Conservation (phyloP, 1,140 invertebrate genomes). For the Hyposmocoma kahamanoa region DNA sequence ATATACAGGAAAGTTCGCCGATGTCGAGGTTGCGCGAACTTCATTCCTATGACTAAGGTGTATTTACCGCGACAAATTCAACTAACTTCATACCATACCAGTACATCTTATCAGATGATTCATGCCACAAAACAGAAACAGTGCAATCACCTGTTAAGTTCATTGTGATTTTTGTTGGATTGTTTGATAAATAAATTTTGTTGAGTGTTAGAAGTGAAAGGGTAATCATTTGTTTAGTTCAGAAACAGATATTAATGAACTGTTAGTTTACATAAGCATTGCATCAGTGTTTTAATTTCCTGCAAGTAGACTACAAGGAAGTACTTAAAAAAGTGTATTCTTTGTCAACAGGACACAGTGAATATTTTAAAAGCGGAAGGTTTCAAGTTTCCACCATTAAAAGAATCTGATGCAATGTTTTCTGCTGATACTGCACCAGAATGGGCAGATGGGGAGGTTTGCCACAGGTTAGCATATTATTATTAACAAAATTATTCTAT, state of each 20-base stretch:
- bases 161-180: background rate
- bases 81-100: background rate
- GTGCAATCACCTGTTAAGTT: background rate
- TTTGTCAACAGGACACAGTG: constrained; percentile 86
- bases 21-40: no score
- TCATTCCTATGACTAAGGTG: no score
- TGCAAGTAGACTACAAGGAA: no score
- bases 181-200: background rate
- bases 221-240: background rate
- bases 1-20: no score
- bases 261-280: no score
- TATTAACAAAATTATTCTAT: no score
- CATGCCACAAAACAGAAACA: background rate
- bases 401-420: constrained; percentile 99
- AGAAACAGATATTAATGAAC: no score
- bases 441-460: constrained; percentile 97
- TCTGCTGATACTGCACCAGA: constrained; percentile 96
- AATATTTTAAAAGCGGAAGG: constrained; percentile 96
- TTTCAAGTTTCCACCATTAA: constrained; percentile 92
- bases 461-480: constrained; percentile 84
- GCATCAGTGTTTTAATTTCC: no score
- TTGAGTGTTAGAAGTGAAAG: background rate
- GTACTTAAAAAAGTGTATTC: no score
- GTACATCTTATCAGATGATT: background rate
- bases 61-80: no score